Evolutionary conservation across 2,888 invertebrate genomes (phyloP), one percentile per base, ranked within the genome.

Genomic region (Eupithecia exiguata): DNA sequence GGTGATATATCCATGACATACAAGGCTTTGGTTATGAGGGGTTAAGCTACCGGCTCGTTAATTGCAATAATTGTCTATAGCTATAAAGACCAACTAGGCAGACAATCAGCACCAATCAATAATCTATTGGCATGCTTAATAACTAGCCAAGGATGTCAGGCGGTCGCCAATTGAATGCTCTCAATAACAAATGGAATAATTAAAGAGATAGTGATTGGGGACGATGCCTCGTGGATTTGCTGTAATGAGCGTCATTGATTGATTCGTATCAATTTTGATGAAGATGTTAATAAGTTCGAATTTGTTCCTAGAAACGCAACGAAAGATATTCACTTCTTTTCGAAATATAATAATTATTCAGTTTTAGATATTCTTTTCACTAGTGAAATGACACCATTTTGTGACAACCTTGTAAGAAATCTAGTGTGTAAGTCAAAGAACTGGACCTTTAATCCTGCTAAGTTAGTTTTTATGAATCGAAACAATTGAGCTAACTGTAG

Each of bases 41-140:
- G 30, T 7, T 35, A 18, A 35, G 36, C 38, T 65, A 14, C 38
- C 6, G 21, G 1, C 16, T 66, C 40, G 40, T 21, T 66, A 40
- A 40, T 66, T 38, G 21, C 18, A 10, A 21, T 21, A 66, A 66
- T 21, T 66, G 66, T 66, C 66, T 25, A 66, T 38, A 14, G 40
- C 40, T 21, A 65, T 65, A 5, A 65, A 66, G 65, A 38, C 63
- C n/a, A 36, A n/a, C 35, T 35, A 62, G 36, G 5, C 85, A 81
- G 84, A 86, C 94, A 94, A 94, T 94, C 93, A 93, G 91, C 92
- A 93, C 93, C 94, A 94, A 94, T 94, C 94, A 94, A 94, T 94
- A 93, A 91, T 89, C 90, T 93, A 94, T 94, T 92, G 93, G 91
- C 91, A 89, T 86, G 86, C 86, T 85, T 94, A 94, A 94, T 94